Evolutionary conservation across 2,888 invertebrate species (phyloP).

Genomic region (Pyrrhosoma nymphula): DNA sequence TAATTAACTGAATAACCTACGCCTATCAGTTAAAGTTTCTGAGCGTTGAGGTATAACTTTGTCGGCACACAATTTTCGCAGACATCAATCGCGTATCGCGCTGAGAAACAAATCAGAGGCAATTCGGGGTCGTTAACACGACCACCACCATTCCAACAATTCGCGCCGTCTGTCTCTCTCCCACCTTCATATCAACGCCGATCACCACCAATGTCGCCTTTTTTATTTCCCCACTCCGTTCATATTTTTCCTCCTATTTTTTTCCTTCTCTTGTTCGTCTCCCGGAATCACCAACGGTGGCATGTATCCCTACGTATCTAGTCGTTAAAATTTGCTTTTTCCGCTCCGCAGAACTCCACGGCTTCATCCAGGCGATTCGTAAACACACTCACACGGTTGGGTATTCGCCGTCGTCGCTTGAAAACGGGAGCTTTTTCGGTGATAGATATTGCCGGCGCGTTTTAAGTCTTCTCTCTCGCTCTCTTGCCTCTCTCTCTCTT

Average conservation of each 20-base stretch:
- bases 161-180: not conserved
- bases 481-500: not conserved
- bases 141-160: not conserved
- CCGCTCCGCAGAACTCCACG: not conserved
- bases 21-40: not conserved
- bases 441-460: conserved; percentile 10
- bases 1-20: not conserved
- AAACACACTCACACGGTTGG: not conserved
- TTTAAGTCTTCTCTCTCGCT: not conserved
- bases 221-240: not conserved
- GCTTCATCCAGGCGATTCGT: not conserved
- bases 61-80: not conserved
- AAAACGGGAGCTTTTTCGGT: not conserved
- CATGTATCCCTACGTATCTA: not conserved
- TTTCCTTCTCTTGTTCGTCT: not conserved
- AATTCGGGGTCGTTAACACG: not conserved
- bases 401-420: not conserved
- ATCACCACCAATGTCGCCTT: not conserved
- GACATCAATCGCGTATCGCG: not conserved
- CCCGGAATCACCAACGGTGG: not conserved
- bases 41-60: not conserved
- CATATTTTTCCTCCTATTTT: not conserved
- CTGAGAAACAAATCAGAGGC: not conserved
- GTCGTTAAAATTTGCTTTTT: not conserved
- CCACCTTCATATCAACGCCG: not conserved